phyloP scores from a whole-genome alignment of 2,113 vertebrate species.

The Leptobrachium ailaonicum region DNA sequence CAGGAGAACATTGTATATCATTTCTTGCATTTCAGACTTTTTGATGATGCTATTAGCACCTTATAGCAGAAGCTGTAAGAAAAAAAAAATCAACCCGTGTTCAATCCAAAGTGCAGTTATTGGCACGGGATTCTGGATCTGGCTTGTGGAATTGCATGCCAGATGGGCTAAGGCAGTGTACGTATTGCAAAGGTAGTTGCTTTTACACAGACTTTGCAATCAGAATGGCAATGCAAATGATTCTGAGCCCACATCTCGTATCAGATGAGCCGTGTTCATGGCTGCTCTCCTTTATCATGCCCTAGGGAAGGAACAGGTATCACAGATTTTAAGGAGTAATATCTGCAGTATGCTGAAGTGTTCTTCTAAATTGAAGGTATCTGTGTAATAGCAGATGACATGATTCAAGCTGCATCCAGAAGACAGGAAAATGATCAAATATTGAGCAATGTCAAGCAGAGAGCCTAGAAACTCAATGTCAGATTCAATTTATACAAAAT shows the following conservation, averaged over 20 bases:
- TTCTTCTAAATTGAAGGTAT: neutral
- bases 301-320: neutral
- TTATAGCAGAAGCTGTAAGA: no score
- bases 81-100: neutral
- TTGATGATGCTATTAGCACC: neutral
- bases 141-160: neutral
- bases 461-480: neutral
- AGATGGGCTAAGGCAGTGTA: neutral
- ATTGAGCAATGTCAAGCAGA: conserved; percentile 2
- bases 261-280: neutral
- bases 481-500: conserved; percentile 1
- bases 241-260: neutral
- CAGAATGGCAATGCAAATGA: neutral
- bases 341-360: neutral
- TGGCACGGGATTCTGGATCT: neutral
- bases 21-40: neutral
- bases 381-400: conserved; percentile 1
- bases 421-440: neutral
- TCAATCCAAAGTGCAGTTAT: neutral
- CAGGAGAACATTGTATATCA: neutral
- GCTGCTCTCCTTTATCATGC: neutral
- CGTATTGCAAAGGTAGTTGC: neutral
- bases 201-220: neutral
- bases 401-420: neutral
- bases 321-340: neutral